Percentiles rank a stretch among this genome's conserved stretches.
Evolutionary conservation across 2,888 invertebrate species (phyloP).

Genomic region (Anodontia alba): DNA sequence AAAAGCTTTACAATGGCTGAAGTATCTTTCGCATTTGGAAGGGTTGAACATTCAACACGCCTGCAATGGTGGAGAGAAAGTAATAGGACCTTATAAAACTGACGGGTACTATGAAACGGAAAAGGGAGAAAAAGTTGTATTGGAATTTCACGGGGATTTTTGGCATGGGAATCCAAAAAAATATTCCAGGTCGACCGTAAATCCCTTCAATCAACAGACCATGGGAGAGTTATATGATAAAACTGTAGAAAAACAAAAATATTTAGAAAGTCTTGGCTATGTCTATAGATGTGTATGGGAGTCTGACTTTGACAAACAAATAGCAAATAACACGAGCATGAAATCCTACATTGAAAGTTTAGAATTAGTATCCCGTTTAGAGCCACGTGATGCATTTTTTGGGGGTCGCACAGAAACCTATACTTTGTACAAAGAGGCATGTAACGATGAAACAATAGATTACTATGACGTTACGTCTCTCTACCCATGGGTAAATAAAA

Average conservation of each 20-base stretch:
- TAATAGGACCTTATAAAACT: conserved; percentile 44
- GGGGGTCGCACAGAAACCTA: conserved; percentile 71
- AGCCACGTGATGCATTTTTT: conserved; percentile 71
- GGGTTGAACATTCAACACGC: conserved; percentile 31
- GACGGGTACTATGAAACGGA: conserved; percentile 45
- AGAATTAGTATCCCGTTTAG: conserved; percentile 44
- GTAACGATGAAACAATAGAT: conserved; percentile 52
- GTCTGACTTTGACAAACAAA: conserved; percentile 40
- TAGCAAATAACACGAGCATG: conserved; percentile 44
- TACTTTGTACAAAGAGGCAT: conserved; percentile 56
- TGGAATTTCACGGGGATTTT: conserved; percentile 34
- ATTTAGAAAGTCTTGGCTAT: conserved; percentile 43
- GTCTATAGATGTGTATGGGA: conserved; percentile 66
- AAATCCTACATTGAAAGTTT: conserved; percentile 33
- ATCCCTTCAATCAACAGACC: conserved; percentile 18
- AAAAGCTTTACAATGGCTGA: conserved; percentile 39
- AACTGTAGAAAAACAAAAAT: conserved; percentile 30
- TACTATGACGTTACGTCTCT: conserved; percentile 67
- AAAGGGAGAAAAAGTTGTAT: neutral
- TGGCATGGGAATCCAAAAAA: conserved; percentile 34
- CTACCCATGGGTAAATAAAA: too few species aligned
- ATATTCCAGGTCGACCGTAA: conserved; percentile 23
- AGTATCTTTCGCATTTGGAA: conserved; percentile 22
- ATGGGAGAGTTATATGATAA: conserved; percentile 31
- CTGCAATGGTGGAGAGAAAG: conserved; percentile 26